phyloP scores from a whole-genome alignment of 53 echinoderm and acorn worm species.

The Paracentrotus lividus region DNA sequence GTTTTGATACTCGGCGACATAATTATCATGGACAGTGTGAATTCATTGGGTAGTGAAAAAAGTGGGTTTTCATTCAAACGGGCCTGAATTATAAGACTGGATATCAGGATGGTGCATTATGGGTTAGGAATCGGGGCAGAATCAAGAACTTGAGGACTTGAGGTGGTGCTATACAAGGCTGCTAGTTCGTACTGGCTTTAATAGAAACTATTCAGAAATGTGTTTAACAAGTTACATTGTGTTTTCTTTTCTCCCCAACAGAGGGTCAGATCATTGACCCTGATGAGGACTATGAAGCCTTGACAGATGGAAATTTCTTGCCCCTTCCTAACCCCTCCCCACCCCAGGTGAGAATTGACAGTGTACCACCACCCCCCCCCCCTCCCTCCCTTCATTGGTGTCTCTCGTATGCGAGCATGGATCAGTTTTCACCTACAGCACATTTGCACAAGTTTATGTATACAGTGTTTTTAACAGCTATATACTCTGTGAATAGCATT shows the following conservation, averaged over 20 bases:
- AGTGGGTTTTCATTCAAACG: too few species aligned
- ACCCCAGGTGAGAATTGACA: slow-evolving; percentile 82
- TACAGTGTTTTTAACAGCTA: neutral
- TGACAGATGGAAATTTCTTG: slow-evolving; percentile 78
- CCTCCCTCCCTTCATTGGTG: neutral
- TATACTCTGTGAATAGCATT: too few species aligned
- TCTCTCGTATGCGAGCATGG: neutral
- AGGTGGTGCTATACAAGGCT: too few species aligned
- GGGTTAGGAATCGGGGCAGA: too few species aligned
- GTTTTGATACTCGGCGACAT: too few species aligned
- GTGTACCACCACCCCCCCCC: neutral
- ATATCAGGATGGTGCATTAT: too few species aligned
- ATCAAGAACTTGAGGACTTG: too few species aligned
- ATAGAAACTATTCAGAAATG: too few species aligned
- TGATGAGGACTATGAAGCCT: slow-evolving; percentile 79
- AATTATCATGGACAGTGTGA: too few species aligned
- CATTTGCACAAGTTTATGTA: neutral
- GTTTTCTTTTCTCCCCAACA: slow-evolving; percentile 40
- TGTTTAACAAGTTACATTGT: neutral
- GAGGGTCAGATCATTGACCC: slow-evolving; percentile 92
- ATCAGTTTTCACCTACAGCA: neutral
- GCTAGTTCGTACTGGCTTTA: too few species aligned
- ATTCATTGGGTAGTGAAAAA: too few species aligned
- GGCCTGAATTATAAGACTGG: too few species aligned
- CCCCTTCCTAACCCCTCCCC: slow-evolving; percentile 92